phyloP scores from a whole-genome alignment of 1,140 invertebrate species.

The Anastatus disparis region DNA sequence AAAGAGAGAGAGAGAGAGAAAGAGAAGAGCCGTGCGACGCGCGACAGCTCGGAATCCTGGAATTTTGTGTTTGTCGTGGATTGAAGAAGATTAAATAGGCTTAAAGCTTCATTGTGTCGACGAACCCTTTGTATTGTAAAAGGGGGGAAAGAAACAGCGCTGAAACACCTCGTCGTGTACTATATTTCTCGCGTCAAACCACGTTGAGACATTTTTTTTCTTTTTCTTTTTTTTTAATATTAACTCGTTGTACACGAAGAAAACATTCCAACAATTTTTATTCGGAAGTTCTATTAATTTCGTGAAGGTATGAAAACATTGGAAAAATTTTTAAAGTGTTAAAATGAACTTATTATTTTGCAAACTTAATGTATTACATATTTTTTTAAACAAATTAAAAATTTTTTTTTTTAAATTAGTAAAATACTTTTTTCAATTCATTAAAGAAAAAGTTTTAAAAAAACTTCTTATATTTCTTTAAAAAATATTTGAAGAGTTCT shows the following conservation, averaged over 20 bases:
- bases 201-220: neutral
- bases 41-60: slow-evolving; percentile 8
- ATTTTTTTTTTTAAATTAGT: too few relatives aligned
- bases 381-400: too few relatives aligned
- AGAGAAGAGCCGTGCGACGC: too few relatives aligned
- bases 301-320: neutral
- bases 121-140: too few relatives aligned
- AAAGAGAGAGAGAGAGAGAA: too few relatives aligned
- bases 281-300: neutral
- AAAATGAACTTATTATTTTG: too few relatives aligned
- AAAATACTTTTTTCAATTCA: too few relatives aligned
- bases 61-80: slow-evolving; percentile 20
- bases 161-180: slow-evolving; percentile 1
- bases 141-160: neutral
- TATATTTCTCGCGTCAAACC: neutral
- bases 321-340: too few relatives aligned
- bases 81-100: slow-evolving; percentile 20
- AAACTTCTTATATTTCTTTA: too few relatives aligned
- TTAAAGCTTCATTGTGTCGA: slow-evolving; percentile 25
- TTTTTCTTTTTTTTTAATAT: neutral
- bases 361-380: too few relatives aligned
- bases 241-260: neutral
- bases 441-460: too few relatives aligned
- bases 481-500: too few relatives aligned
- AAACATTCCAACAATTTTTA: neutral